Conservation (phyloP, 2,113 vertebrate species). For the Andinoacara biseriatus region DNA sequence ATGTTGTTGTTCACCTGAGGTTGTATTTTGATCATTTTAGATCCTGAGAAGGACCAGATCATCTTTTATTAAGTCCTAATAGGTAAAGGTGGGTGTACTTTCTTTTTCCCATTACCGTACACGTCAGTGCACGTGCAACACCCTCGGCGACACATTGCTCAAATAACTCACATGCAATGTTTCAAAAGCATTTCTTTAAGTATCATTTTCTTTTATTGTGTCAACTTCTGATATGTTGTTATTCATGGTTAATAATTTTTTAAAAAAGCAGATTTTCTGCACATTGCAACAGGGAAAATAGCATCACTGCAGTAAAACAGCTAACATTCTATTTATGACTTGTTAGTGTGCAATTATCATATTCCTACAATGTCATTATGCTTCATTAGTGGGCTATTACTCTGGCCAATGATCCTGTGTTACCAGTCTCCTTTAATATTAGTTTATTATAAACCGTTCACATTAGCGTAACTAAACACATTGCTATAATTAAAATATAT, state of each 20-base stretch:
- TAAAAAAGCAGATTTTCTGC: neutral
- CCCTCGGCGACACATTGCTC: neutral
- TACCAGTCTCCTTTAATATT: constrained; percentile 13
- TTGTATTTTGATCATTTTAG: neutral
- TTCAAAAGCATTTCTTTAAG: neutral
- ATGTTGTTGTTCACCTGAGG: too few species aligned
- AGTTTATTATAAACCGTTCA: constrained; percentile 19
- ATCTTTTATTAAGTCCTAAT: neutral
- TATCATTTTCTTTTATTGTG: neutral
- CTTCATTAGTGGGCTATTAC: constrained; percentile 38
- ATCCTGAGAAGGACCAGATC: neutral
- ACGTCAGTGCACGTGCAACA: neutral
- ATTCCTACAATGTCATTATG: neutral
- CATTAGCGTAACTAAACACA: neutral
- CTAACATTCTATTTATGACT: constrained; percentile 11
- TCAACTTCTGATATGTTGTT: neutral
- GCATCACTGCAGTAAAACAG: neutral
- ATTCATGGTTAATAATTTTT: neutral
- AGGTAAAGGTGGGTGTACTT: neutral
- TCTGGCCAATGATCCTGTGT: constrained; percentile 28
- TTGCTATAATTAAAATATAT: constrained; percentile 38
- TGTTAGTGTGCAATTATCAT: constrained; percentile 6
- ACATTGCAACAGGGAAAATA: neutral
- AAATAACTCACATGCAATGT: neutral
- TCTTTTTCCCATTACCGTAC: neutral